Conservation (phyloP, 2,113 vertebrate species). For the Thryonomys swinderianus region DNA sequence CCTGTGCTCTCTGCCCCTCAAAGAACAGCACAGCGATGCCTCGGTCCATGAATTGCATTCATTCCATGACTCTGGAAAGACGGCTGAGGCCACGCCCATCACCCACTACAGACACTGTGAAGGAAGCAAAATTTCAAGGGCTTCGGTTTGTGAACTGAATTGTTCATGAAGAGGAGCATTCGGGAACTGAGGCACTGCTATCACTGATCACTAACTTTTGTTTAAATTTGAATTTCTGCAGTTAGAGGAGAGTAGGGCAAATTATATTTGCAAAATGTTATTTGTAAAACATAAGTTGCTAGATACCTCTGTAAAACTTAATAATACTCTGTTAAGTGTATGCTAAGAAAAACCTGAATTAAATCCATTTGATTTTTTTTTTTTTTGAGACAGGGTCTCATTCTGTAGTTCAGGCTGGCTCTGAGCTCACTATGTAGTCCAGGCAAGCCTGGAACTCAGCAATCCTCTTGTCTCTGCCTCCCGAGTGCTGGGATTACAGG, state of each 20-base stretch:
- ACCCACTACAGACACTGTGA: background rate
- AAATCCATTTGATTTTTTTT: background rate
- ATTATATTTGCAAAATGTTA: background rate
- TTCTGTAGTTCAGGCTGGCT: too few relatives aligned
- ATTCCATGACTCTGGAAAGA: background rate
- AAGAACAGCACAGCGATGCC: background rate
- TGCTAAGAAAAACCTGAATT: background rate
- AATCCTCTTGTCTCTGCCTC: too few relatives aligned
- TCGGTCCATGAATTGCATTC: background rate
- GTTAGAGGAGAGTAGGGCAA: background rate
- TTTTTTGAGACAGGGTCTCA: too few relatives aligned
- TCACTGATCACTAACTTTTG: background rate
- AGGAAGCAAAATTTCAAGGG: background rate
- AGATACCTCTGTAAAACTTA: background rate
- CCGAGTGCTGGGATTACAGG: too few relatives aligned
- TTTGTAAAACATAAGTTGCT: background rate
- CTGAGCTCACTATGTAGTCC: too few relatives aligned
- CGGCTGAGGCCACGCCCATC: background rate
- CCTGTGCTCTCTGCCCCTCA: background rate
- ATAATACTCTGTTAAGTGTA: background rate
- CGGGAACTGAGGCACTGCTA: background rate
- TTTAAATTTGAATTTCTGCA: background rate
- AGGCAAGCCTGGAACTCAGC: too few relatives aligned
- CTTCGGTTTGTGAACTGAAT: background rate
- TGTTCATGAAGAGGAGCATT: background rate